Conservation (phyloP, 2,113 vertebrate genomes). For the Mastomys coucha region DNA sequence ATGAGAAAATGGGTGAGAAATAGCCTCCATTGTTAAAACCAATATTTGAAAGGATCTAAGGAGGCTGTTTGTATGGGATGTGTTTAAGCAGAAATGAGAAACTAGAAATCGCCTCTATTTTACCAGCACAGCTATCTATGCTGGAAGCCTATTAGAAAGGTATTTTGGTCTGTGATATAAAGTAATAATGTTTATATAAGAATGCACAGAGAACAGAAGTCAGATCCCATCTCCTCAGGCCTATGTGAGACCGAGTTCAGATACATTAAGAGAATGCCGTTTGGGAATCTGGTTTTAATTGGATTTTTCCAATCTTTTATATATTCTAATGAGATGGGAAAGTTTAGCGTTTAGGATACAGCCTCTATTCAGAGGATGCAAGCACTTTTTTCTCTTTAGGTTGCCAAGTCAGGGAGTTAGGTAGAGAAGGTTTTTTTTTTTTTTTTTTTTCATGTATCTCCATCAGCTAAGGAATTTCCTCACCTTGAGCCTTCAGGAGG, state of each 20-base stretch:
- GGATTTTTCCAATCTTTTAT: constrained; percentile 66
- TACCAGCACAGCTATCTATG: constrained; percentile 23
- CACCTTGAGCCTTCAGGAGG: background rate
- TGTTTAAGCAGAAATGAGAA: background rate
- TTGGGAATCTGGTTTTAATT: constrained; percentile 77
- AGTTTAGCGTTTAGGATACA: background rate
- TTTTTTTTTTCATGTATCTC: background rate
- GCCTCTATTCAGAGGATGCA: background rate
- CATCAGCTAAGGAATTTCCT: background rate
- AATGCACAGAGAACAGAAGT: constrained; percentile 57
- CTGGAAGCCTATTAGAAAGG: constrained; percentile 65
- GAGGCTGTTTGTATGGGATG: background rate
- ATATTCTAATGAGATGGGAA: constrained; percentile 64
- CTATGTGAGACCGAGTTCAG: constrained; percentile 55
- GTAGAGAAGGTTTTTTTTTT: background rate
- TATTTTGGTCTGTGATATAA: constrained; percentile 56
- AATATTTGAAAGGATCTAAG: background rate
- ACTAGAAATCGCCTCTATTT: constrained; percentile 39
- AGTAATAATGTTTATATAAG: constrained; percentile 57
- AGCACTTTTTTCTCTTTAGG: constrained; percentile 17
- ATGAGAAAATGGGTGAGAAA: background rate
- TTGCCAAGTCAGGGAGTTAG: background rate
- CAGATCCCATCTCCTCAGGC: constrained; percentile 61
- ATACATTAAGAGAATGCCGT: constrained; percentile 55
- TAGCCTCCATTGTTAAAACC: background rate